Percentiles rank a stretch among this genome's conserved stretches.
Conservation (phyloP, 92 coral and sea anemone species). For the Muricea muricata region DNA sequence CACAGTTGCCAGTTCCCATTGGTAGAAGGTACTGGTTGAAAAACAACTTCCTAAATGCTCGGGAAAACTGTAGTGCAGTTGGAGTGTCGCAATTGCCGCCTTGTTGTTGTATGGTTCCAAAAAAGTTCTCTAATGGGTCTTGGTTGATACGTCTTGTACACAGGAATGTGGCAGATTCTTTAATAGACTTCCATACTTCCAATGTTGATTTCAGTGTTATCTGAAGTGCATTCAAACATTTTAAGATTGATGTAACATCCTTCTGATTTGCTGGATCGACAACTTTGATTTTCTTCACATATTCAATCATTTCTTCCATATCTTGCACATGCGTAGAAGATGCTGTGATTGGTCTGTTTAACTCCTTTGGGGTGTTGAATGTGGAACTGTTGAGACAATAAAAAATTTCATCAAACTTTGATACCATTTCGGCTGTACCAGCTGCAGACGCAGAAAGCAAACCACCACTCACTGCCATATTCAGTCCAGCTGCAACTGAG, state of each 20-base stretch:
- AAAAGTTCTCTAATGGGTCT: conserved; percentile 33
- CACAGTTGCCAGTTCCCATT: background rate
- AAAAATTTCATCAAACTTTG: conserved; percentile 14
- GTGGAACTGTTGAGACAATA: conserved; percentile 13
- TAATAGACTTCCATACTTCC: background rate
- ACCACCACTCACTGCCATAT: conserved; percentile 14
- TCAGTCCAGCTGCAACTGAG: conserved; percentile 18
- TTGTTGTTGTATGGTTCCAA: background rate
- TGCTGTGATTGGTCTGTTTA: background rate
- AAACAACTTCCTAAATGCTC: background rate
- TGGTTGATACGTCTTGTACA: conserved; percentile 27
- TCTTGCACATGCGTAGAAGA: conserved; percentile 12
- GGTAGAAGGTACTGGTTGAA: background rate
- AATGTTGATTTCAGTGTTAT: background rate
- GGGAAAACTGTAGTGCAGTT: background rate
- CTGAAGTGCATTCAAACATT: background rate
- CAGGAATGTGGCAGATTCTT: background rate
- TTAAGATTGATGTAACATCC: background rate
- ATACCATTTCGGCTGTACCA: conserved; percentile 18
- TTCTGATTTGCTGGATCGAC: background rate
- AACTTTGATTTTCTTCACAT: background rate
- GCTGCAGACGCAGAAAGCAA: background rate
- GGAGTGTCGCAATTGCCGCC: background rate
- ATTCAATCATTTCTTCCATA: background rate
- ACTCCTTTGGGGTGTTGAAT: background rate